Evolutionary conservation across 2,113 vertebrate species (phyloP), one percentile per base, ranked within the genome.

Genomic region (Ciconia maguari): DNA sequence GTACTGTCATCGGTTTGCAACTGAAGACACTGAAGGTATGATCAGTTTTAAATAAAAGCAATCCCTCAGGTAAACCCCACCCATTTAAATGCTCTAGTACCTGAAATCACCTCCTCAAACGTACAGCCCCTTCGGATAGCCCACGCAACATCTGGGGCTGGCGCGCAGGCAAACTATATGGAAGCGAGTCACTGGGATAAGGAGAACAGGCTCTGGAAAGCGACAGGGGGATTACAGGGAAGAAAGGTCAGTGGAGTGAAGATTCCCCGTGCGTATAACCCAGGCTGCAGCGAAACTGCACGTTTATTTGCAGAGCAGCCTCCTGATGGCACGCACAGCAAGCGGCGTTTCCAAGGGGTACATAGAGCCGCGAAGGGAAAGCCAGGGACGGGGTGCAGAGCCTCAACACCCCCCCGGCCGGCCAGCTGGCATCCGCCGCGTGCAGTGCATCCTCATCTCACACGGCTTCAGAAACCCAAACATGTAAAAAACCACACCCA

Each of bases 371-470:
- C 7, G 69, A 44, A 1, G 4, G 34, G 32, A 27, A 29, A 49
- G 38, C 13, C 64, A 55, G 57, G 42, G 24, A 16, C 24, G 11
- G 62, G 38, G 44, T 32, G 22, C n/a, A 36, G 66, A 90, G n/a
- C 60, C 54, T 30, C 14, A 18, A 1, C 2, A 4, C 8, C 8
- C 3, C 3, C 7, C 22, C 0, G 4, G 12, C 87, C 4, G 4
- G 8, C 58, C 69, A 46, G 18, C n/a, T 42, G 48, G 19, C 15
- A 41, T 26, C 72, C 0, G 0, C 57, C 8, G 0, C 1, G 15
- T 54, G 60, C 60, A 38, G 38, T 17, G 1, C 11, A 1, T 51
- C 55, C 41, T 84, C 41, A 32, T 42, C n/a, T 75, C 42, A 4
- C 64, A 20, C 0, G 0, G 42, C 25, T 79, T 75, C 87, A 83